A percentile compares a stretch with the other conserved stretches of the same genome.
Evolutionary conservation across 1,140 invertebrate species (phyloP).

Genomic region (Ceratina australensis): DNA sequence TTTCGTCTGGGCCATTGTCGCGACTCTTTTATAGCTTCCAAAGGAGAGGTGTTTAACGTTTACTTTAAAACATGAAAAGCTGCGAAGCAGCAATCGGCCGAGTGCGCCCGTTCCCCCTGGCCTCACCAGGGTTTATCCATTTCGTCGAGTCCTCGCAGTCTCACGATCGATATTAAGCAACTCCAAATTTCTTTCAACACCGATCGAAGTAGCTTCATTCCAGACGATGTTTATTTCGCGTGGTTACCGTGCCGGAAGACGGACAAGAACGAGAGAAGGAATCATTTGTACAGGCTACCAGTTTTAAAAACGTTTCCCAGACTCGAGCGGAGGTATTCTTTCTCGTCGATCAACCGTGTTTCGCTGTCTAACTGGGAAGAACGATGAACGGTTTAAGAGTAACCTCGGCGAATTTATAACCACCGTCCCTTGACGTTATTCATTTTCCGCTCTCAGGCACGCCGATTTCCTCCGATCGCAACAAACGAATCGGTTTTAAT

Average conservation of each 20-base stretch:
- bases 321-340: not conserved
- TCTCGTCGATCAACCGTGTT: not conserved
- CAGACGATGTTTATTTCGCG: conserved; percentile 5
- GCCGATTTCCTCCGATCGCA: too few relatives aligned
- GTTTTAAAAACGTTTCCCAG: not conserved
- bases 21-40: conserved; percentile 6
- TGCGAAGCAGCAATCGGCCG: not conserved
- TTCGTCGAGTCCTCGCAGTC: not conserved
- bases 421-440: not conserved
- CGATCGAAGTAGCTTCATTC: not conserved
- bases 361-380: not conserved
- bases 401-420: conserved; percentile 5
- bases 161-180: conserved; percentile 40
- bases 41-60: conserved; percentile 18
- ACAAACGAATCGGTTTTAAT: too few relatives aligned
- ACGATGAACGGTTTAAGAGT: conserved; percentile 20
- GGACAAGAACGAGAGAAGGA: not conserved
- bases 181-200: conserved; percentile 29
- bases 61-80: conserved; percentile 24
- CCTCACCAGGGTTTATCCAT: not conserved
- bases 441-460: not conserved
- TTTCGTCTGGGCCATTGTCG: conserved; percentile 8
- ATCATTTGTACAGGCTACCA: conserved; percentile 8
- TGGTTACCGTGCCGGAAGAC: not conserved
- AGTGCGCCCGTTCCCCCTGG: not conserved